Conservation (phyloP, 2,888 invertebrate genomes). For the Anticlea derivata region DNA sequence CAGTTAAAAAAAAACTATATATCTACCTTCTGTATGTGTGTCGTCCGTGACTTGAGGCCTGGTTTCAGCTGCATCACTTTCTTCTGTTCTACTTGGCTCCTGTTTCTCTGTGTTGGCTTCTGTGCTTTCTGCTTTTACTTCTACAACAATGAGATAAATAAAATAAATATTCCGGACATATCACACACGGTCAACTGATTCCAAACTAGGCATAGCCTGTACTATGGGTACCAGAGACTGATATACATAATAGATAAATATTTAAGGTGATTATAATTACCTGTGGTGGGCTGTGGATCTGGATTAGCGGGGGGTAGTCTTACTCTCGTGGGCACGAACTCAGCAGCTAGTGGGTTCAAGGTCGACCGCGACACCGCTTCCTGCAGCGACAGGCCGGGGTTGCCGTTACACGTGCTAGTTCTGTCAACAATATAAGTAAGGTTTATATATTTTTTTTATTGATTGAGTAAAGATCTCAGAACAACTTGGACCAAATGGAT, state of each 20-base stretch:
- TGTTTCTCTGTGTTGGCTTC: slow-evolving; percentile 35
- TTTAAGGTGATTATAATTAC: too few species aligned
- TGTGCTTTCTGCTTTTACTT: slow-evolving; percentile 25
- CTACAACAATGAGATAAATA: not conserved
- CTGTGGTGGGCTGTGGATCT: slow-evolving; percentile 6
- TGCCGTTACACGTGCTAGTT: slow-evolving; percentile 45
- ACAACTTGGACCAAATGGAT: too few species aligned
- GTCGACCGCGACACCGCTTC: slow-evolving; percentile 86
- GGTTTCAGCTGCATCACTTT: slow-evolving; percentile 17
- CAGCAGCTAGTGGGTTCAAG: slow-evolving; percentile 93
- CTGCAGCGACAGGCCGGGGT: slow-evolving; percentile 53
- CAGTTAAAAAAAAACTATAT: too few species aligned
- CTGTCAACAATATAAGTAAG: too few species aligned
- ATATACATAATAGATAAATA: too few species aligned
- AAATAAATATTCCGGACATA: too few species aligned
- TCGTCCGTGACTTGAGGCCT: slow-evolving; percentile 27
- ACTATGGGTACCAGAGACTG: too few species aligned
- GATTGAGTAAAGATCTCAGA: too few species aligned
- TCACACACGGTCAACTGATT: too few species aligned
- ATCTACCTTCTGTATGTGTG: slow-evolving; percentile 41
- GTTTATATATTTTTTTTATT: too few species aligned
- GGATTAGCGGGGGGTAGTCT: slow-evolving; percentile 15
- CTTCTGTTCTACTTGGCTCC: slow-evolving; percentile 24
- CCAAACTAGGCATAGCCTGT: too few species aligned
- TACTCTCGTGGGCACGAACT: slow-evolving; percentile 87